phyloP scores from a whole-genome alignment of 2,888 invertebrate species.

The Trilocha varians region DNA sequence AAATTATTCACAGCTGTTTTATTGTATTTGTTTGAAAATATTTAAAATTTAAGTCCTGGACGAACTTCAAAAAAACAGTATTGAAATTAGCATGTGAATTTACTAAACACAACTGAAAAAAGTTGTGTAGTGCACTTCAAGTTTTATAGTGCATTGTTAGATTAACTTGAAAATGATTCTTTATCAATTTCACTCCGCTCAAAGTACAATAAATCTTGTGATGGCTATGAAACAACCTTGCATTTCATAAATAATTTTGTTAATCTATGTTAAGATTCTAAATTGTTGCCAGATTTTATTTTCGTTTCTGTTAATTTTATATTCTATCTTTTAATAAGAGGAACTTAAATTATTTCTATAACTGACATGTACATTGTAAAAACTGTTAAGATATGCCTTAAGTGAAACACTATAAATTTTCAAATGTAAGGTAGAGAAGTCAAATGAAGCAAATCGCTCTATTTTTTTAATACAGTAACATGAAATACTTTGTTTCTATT shows the following conservation, averaged over 20 bases:
- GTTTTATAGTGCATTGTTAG: background rate
- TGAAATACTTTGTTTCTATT: constrained; percentile 39
- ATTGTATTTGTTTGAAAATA: constrained; percentile 1
- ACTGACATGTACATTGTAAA: too few relatives aligned
- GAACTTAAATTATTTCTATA: too few relatives aligned
- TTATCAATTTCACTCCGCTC: background rate
- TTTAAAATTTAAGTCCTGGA: background rate
- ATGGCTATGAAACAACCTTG: constrained; percentile 3
- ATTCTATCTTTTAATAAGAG: too few relatives aligned
- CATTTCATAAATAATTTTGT: constrained; percentile 6
- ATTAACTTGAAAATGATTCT: background rate
- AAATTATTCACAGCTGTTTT: constrained; percentile 9
- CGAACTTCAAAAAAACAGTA: background rate
- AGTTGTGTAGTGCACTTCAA: too few relatives aligned
- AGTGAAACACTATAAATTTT: background rate
- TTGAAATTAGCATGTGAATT: too few relatives aligned
- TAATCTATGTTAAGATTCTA: constrained; percentile 1
- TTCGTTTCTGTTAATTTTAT: too few relatives aligned
- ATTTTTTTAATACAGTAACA: constrained; percentile 6
- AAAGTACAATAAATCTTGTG: background rate
- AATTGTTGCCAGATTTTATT: too few relatives aligned
- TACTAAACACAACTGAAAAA: too few relatives aligned
- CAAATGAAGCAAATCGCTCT: background rate
- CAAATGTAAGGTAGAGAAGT: background rate
- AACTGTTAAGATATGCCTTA: background rate